phyloP scores from a whole-genome alignment of 1,140 invertebrate genomes.

The Lucilia cuprina region DNA sequence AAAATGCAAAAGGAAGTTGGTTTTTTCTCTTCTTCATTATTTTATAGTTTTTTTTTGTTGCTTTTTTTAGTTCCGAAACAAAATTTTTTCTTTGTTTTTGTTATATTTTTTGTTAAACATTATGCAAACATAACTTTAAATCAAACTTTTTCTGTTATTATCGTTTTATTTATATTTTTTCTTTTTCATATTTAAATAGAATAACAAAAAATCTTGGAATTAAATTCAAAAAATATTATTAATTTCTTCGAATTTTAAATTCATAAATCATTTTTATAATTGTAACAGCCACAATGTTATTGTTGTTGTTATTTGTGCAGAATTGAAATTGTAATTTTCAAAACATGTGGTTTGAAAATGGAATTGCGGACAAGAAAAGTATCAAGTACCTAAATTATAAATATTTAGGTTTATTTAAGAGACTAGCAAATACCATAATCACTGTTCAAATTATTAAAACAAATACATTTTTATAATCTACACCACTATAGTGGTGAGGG shows the following conservation, averaged over 20 bases:
- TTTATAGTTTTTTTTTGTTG: not conserved
- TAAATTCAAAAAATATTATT: not conserved
- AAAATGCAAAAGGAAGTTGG: not conserved
- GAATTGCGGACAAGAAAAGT: too few relatives aligned
- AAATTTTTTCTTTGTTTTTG: not conserved
- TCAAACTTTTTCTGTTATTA: slow-evolving; percentile 2
- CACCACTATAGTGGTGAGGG: too few relatives aligned
- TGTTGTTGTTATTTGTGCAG: too few relatives aligned
- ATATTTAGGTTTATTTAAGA: too few relatives aligned
- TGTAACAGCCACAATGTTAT: not conserved
- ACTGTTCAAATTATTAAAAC: too few relatives aligned
- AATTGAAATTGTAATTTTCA: too few relatives aligned
- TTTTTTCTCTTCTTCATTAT: not conserved
- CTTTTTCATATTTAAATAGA: not conserved
- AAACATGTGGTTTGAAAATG: too few relatives aligned
- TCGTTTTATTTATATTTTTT: not conserved
- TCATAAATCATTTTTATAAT: not conserved
- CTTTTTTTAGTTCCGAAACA: not conserved
- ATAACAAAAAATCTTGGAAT: slow-evolving; percentile 3
- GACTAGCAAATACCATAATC: too few relatives aligned
- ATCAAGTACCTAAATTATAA: too few relatives aligned
- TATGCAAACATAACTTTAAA: slow-evolving; percentile 9
- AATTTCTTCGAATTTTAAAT: slow-evolving; percentile 4
- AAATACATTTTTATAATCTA: too few relatives aligned
- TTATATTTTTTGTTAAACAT: not conserved